Conservation (phyloP, 2,113 vertebrate genomes). For the Callorhinus ursinus region DNA sequence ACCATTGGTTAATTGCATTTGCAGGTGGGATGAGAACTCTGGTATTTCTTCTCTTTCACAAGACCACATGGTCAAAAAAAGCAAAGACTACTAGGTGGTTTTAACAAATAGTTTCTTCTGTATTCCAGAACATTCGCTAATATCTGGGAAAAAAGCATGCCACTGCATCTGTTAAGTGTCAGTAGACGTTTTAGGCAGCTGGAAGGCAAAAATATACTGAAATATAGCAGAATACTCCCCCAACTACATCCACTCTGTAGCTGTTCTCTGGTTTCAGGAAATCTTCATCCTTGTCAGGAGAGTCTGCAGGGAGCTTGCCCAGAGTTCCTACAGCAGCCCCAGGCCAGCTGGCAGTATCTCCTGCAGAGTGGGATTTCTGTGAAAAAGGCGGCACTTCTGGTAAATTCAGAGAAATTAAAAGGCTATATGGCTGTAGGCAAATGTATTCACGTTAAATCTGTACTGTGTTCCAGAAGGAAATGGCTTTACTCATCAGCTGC, state of each 20-base stretch:
- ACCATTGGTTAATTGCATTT: conserved; percentile 45
- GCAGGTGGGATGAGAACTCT: conserved; percentile 33
- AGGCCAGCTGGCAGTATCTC: background rate
- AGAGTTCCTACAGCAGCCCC: background rate
- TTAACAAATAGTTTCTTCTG: conserved; percentile 50
- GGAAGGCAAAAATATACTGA: background rate
- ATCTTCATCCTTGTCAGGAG: background rate
- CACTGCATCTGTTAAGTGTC: conserved; percentile 38
- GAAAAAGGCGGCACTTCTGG: background rate
- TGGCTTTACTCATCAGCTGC: conserved; percentile 41
- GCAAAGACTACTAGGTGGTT: conserved; percentile 16
- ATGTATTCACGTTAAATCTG: conserved; percentile 3
- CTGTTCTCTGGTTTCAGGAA: conserved; percentile 21
- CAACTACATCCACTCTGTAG: background rate
- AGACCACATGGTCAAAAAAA: background rate
- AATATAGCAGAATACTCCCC: background rate
- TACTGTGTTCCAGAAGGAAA: conserved; percentile 37
- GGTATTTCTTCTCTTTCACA: conserved; percentile 42
- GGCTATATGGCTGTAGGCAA: background rate
- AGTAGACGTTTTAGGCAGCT: conserved; percentile 13
- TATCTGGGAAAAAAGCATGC: background rate
- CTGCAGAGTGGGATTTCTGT: background rate
- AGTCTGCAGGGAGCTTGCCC: background rate
- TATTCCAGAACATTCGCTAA: conserved; percentile 35
- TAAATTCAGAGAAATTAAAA: conserved; percentile 43